These are phyloP conservation scores for Gambelia wislizenii DNA, from an alignment of 2,797 vertebrate genomes.

Conservation along the genomic window DNA sequence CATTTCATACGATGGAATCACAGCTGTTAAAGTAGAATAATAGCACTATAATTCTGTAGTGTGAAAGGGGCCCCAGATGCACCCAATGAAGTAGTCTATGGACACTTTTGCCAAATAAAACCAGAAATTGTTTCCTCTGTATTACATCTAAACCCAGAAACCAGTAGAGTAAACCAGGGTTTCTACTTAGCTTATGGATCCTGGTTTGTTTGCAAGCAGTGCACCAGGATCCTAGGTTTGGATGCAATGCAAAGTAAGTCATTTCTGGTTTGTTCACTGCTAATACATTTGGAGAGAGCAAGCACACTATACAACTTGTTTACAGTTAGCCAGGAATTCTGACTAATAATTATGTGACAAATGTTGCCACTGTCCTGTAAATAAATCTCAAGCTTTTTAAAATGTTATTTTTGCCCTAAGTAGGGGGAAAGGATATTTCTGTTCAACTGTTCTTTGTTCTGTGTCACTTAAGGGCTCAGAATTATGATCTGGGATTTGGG, in stretches of 20 bases:
- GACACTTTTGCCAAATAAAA: no score
- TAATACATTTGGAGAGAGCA: background rate
- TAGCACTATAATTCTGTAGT: no score
- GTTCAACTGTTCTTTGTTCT: background rate
- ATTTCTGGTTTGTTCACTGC: background rate
- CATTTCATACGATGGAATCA: no score
- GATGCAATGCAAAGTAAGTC: background rate
- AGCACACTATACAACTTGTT: background rate
- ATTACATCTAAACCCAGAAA: background rate
- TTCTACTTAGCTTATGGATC: background rate
- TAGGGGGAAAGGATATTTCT: no score
- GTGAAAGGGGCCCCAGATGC: no score
- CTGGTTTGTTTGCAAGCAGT: background rate
- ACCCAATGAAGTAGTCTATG: no score
- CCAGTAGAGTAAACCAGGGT: background rate
- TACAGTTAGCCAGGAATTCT: background rate
- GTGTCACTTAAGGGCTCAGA: background rate
- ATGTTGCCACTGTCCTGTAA: background rate
- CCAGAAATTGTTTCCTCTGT: background rate
- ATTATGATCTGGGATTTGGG: background rate
- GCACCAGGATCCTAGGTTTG: background rate
- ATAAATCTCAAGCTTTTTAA: background rate
- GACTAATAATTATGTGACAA: background rate
- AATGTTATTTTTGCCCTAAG: background rate
- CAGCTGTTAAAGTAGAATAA: no score